Evolutionary conservation across 2,797 vertebrate species (phyloP).

Genomic region (Myotis vivesi): DNA sequence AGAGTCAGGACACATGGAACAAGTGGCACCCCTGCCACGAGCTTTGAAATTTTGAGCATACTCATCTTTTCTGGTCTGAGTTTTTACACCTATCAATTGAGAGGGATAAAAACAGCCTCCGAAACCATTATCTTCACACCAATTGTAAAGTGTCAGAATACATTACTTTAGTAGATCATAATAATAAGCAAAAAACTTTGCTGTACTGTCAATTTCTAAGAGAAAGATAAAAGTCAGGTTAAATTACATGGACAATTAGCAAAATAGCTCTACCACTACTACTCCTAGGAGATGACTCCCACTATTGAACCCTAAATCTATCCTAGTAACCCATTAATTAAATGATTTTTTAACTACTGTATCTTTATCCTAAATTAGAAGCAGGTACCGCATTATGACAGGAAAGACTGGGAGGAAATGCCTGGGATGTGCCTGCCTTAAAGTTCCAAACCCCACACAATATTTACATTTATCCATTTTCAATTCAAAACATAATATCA

Average conservation of each 20-base stretch:
- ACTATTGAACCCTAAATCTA: not conserved
- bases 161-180: not conserved
- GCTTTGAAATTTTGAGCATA: not conserved
- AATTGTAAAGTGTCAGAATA: not conserved
- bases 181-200: not conserved
- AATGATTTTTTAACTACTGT: not conserved
- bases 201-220: not conserved
- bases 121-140: not conserved
- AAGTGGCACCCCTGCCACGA: not conserved
- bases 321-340: not conserved
- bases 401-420: not conserved
- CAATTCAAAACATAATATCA: not conserved
- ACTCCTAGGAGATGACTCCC: not conserved
- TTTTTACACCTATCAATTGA: not conserved
- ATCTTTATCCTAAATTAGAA: not conserved
- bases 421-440: not conserved
- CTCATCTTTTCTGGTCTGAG: not conserved
- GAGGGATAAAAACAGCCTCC: not conserved
- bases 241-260: not conserved
- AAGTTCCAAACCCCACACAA: not conserved
- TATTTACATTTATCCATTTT: not conserved
- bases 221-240: constrained; percentile 11
- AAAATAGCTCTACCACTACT: not conserved
- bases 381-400: not conserved
- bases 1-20: not conserved